Percentiles rank a stretch among this genome's conserved stretches.
Conservation (phyloP, 2,113 vertebrate species). For the Tenrec ecaudatus region DNA sequence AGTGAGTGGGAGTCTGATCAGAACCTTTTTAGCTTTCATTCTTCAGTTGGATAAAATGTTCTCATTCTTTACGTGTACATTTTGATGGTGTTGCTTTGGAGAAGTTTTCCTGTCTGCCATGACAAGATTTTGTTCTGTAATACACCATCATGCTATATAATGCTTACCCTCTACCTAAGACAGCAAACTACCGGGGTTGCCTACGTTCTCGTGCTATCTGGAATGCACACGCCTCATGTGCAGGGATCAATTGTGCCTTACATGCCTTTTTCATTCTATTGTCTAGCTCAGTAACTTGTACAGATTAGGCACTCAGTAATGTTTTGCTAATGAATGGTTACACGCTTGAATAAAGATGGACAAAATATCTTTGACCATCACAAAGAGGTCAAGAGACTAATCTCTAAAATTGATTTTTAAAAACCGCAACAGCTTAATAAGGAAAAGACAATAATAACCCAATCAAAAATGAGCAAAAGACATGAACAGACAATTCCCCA, state of each 20-base stretch:
- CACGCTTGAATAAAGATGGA: background rate
- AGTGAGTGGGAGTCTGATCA: background rate
- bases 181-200: background rate
- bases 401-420: too few species aligned
- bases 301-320: background rate
- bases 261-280: background rate
- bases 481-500: too few species aligned
- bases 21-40: slow-evolving; percentile 7
- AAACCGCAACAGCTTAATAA: too few species aligned
- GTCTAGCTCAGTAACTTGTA: background rate
- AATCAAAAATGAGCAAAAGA: too few species aligned
- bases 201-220: background rate
- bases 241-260: background rate
- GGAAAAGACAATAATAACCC: too few species aligned
- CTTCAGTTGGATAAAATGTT: slow-evolving; percentile 32
- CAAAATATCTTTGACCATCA: background rate
- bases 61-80: background rate
- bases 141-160: background rate
- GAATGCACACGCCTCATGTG: background rate
- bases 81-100: slow-evolving; percentile 3
- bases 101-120: background rate
- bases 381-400: too few species aligned
- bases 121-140: background rate
- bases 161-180: background rate
- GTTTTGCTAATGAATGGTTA: background rate